These are phyloP conservation scores for Nycteola revayana DNA, from an alignment of 2,888 invertebrate genomes.

Conservation along the genomic window DNA sequence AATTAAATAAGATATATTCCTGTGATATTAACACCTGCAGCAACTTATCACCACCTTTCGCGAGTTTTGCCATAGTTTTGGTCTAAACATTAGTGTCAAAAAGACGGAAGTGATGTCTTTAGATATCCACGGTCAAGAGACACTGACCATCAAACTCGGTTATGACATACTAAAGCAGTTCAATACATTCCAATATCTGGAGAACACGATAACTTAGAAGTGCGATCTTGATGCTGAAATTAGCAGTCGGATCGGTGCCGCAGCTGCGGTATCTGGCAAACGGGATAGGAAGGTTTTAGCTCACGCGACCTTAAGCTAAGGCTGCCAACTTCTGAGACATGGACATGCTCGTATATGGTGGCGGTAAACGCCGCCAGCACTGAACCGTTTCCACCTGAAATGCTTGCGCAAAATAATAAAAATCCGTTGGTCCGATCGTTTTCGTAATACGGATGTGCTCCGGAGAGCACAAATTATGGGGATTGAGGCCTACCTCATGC, in stretches of 20 bases:
- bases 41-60: conserved; percentile 9
- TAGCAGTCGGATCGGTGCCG: conserved; percentile 20
- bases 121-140: neutral
- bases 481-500: conserved; percentile 1
- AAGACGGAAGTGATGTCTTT: conserved; percentile 16
- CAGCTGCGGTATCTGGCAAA: conserved; percentile 18
- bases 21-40: too few species aligned
- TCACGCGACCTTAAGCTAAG: conserved; percentile 16
- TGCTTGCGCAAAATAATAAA: conserved; percentile 11
- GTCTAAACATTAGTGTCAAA: conserved; percentile 19
- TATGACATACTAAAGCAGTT: conserved; percentile 12
- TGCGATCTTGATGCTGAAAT: conserved; percentile 17
- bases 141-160: conserved; percentile 4
- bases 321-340: conserved; percentile 7
- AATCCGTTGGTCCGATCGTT: conserved; percentile 8
- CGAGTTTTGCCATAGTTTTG: conserved; percentile 10
- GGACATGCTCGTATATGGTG: conserved; percentile 11
- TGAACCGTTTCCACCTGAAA: too few species aligned
- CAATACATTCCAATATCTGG: conserved; percentile 16
- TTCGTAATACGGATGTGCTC: conserved; percentile 4
- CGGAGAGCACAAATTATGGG: neutral
- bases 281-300: conserved; percentile 8
- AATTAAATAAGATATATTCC: too few species aligned
- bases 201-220: conserved; percentile 9
- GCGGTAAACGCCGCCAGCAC: too few species aligned